phyloP scores from a whole-genome alignment of 2,113 vertebrate species.

The Crotalus horridus region DNA sequence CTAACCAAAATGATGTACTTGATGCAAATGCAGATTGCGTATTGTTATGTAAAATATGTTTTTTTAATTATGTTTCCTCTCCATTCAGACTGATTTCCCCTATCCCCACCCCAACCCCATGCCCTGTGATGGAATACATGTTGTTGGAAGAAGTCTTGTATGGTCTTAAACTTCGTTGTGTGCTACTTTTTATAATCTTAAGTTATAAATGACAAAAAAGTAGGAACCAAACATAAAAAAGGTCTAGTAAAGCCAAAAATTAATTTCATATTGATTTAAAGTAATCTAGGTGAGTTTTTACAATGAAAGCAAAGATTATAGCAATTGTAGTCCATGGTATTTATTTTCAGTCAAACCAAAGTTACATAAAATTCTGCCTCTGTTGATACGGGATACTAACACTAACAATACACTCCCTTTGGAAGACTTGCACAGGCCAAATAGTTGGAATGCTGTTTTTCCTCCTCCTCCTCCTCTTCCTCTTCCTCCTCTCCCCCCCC shows the following conservation, averaged over 20 bases:
- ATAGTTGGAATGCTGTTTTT: slow-evolving; percentile 78
- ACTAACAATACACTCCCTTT: slow-evolving; percentile 85
- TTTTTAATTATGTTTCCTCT: slow-evolving; percentile 63
- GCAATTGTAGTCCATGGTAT: slow-evolving; percentile 94
- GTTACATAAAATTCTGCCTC: slow-evolving; percentile 99
- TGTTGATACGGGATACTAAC: slow-evolving; percentile 93
- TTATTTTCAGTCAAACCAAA: slow-evolving; percentile 99
- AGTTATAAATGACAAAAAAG: slow-evolving; percentile 93
- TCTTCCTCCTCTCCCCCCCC: background rate
- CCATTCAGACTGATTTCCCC: slow-evolving; percentile 69
- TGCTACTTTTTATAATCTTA: slow-evolving; percentile 89
- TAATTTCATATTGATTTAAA: slow-evolving; percentile 97
- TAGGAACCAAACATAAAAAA: slow-evolving; percentile 97
- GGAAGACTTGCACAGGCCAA: slow-evolving; percentile 81
- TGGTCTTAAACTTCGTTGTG: slow-evolving; percentile 84
- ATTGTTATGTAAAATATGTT: slow-evolving; percentile 83
- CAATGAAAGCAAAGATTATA: slow-evolving; percentile 95
- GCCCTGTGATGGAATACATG: slow-evolving; percentile 89
- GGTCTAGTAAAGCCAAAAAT: slow-evolving; percentile 99
- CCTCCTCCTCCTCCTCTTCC: background rate
- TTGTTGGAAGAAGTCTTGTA: slow-evolving; percentile 91
- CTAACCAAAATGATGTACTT: slow-evolving; percentile 97
- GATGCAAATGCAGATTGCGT: slow-evolving; percentile 94
- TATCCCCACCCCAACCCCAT: background rate
- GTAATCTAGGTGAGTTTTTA: slow-evolving; percentile 96